Base-by-base conservation (phyloP, 2,113 vertebrate genomes). In the Sapajus apella region DNA sequence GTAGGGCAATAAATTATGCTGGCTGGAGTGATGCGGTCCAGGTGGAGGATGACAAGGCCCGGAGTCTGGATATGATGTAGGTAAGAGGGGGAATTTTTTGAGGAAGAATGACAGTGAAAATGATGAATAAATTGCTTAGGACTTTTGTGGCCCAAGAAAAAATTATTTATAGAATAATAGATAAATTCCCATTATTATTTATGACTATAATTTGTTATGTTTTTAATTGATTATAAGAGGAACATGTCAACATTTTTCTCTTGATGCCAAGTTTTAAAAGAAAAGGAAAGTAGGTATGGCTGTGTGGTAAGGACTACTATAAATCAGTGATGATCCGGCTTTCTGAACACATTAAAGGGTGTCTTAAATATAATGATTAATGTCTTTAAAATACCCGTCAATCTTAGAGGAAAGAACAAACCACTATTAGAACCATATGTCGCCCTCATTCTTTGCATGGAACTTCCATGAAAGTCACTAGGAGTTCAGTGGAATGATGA, bases 401-500 rank as follows among this genome's bases (percentile, higher is more conserved):
- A 96, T 97, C 95, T 97, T 87, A 95, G 81, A 94, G 77, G 95
- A 97, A 92, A 83, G 96, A 94, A 91, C 45, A 88, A 70, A 92
- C 66, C 85, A 66, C 87, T 56, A 93, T 95, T 56, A 87, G 95
- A 93, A 61, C 86, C 98, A 96, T 97, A 95, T 98, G 97, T 68
- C 52, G 14, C 83, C n/a, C 21, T 77, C 18, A 8, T 68, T 97
- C 84, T 91, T 92, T 80, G 52, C 30, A 18, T 90, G 80, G 52
- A n/a, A 85, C 66, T 86, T 97, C 89, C 92, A 35, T 12, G 45
- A 64, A 89, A 92, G 84, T 75, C 94, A 45, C 87, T 61, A 92
- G 96, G 97, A 97, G 87, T 96, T 97, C 96, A 75, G 85, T 82
- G 43, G 80, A 90, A 96, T 70, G 91, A 73, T 56, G 96, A 97